Conservation (phyloP, 1,140 invertebrate species). For the Pseudomyrmex sp. region DNA sequence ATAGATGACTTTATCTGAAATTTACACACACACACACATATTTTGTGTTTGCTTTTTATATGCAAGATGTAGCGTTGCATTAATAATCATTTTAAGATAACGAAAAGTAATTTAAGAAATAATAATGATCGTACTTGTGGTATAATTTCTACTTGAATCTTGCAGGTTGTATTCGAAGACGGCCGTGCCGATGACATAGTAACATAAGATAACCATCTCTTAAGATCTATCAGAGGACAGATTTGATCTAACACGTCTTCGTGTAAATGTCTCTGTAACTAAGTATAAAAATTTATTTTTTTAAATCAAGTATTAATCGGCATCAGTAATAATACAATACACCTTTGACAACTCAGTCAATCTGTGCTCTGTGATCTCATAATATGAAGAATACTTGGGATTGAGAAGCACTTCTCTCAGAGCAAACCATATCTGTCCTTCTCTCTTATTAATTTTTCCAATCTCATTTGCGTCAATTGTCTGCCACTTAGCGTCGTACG, state of each 20-base stretch:
- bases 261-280: constrained; percentile 87
- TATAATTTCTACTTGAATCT: constrained; percentile 87
- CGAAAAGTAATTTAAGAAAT: background rate
- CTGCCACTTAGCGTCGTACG: constrained; percentile 88
- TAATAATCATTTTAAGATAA: background rate
- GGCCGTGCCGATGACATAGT: constrained; percentile 76
- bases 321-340: constrained; percentile 76
- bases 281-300: constrained; percentile 1
- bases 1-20: constrained; percentile 84
- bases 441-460: constrained; percentile 87
- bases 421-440: constrained; percentile 91
- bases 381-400: constrained; percentile 87
- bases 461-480: constrained; percentile 84
- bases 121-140: constrained; percentile 80
- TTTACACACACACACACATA: background rate
- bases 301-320: background rate
- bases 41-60: background rate
- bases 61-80: background rate
- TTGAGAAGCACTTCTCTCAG: constrained; percentile 89
- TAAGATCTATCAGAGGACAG: constrained; percentile 90
- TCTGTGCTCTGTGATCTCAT: constrained; percentile 89
- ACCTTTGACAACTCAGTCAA: constrained; percentile 88
- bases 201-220: constrained; percentile 88
- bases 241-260: constrained; percentile 91
- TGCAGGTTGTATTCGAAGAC: constrained; percentile 73